phyloP scores from a whole-genome alignment of 2,797 vertebrate species.

The Phrynocephalus guinanensis region DNA sequence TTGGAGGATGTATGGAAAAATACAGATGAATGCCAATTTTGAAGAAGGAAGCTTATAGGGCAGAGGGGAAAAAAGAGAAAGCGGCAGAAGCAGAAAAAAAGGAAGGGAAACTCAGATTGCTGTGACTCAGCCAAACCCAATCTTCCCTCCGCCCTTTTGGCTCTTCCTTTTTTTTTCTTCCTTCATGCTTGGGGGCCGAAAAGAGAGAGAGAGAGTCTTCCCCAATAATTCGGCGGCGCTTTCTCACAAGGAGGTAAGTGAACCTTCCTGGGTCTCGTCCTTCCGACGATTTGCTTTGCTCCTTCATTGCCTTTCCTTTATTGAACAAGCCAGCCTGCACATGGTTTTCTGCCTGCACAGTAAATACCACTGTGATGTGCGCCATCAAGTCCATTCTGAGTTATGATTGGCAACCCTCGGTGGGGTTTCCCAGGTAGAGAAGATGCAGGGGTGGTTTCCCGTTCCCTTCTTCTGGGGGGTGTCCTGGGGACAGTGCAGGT shows the following conservation, averaged over 20 bases:
- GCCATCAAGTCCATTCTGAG: too few species aligned
- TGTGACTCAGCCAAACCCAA: background rate
- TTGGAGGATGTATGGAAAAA: too few species aligned
- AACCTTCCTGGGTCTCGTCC: background rate
- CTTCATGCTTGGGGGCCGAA: background rate
- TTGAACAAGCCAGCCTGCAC: too few species aligned
- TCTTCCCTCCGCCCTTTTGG: background rate
- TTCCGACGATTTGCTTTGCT: background rate
- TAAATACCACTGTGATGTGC: background rate
- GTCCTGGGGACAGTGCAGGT: too few species aligned
- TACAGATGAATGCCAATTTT: background rate
- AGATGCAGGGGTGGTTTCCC: too few species aligned
- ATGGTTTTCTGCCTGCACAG: too few species aligned
- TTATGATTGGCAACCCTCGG: too few species aligned
- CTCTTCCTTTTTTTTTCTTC: background rate
- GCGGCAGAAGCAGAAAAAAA: background rate
- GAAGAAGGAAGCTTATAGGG: background rate
- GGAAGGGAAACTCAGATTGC: conserved; percentile 22
- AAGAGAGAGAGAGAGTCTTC: rapidly evolving
- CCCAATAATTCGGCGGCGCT: background rate
- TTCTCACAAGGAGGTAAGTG: conserved; percentile 8
- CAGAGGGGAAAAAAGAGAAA: background rate
- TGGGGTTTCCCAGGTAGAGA: too few species aligned
- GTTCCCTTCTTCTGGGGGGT: too few species aligned
- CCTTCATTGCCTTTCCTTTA: too few species aligned